Conservation (phyloP, 30 jellyfish, hydroid and myxozoan genomes). For the Euphysa ruthae region DNA sequence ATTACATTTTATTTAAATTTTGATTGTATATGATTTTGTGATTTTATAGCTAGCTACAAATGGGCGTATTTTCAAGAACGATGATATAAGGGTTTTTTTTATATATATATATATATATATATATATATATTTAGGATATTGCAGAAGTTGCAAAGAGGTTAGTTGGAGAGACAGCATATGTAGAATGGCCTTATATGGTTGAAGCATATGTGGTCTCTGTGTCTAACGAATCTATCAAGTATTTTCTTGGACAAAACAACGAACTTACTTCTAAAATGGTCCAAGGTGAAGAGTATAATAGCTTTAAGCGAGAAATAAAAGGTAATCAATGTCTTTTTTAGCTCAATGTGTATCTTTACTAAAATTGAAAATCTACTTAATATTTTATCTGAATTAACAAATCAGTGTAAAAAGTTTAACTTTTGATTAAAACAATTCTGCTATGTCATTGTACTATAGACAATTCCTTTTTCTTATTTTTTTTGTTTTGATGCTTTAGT, state of each 20-base stretch:
- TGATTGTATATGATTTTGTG: background rate
- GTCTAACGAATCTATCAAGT: conserved; percentile 4
- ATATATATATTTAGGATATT: background rate
- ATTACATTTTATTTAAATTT: too few species aligned
- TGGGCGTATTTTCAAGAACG: too few species aligned
- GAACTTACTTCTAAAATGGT: conserved; percentile 15
- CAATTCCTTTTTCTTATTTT: too few species aligned
- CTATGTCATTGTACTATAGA: too few species aligned
- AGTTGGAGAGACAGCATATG: conserved; percentile 60
- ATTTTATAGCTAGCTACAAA: too few species aligned
- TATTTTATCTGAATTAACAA: too few species aligned
- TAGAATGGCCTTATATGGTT: conserved; percentile 91
- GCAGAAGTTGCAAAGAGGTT: conserved; percentile 26
- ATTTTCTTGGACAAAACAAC: conserved; percentile 15
- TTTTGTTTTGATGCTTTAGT: too few species aligned
- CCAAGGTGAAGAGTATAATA: conserved; percentile 11
- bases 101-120: background rate
- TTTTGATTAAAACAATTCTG: too few species aligned
- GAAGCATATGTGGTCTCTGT: conserved; percentile 62
- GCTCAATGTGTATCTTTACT: too few species aligned
- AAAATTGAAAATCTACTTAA: too few species aligned
- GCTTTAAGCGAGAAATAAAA: conserved; percentile 19
- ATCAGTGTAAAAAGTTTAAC: too few species aligned
- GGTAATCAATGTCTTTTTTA: background rate
- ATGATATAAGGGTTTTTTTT: too few species aligned